A percentile compares a stretch with the other conserved stretches of the same genome.
Conservation (phyloP, 2,113 vertebrate species). For the Acrocephalus arundinaceus region DNA sequence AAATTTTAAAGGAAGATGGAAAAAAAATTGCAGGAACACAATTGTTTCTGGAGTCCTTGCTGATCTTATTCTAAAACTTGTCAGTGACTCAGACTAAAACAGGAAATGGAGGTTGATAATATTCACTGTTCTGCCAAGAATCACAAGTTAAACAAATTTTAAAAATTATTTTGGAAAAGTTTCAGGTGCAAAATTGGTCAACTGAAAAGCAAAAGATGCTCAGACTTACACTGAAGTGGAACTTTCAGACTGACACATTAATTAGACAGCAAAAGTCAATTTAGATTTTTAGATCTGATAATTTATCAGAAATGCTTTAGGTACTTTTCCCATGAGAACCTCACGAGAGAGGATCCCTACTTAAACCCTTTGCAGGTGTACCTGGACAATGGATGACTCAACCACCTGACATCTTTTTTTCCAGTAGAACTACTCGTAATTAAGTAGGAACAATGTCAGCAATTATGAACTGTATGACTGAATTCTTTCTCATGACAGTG, state of each 20-base stretch:
- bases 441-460: neutral
- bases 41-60: neutral
- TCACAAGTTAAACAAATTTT: neutral
- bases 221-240: neutral
- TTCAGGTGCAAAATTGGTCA: neutral
- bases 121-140: neutral
- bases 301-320: neutral
- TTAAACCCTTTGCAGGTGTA: neutral
- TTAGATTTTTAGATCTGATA: neutral
- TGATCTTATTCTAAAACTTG: neutral
- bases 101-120: neutral
- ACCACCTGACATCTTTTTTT: neutral
- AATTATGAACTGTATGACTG: neutral
- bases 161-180: neutral
- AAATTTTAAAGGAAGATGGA: neutral
- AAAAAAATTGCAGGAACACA: neutral
- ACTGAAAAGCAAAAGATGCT: neutral
- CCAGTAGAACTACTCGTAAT: neutral
- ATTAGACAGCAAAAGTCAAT: neutral
- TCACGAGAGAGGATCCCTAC: neutral
- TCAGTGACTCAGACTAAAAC: neutral
- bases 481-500: neutral
- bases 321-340: neutral
- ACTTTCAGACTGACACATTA: neutral
- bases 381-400: neutral